Evolutionary conservation across 2,888 invertebrate species (phyloP), one percentile per base, ranked within the genome.

Genomic region (Scelioninae gen. 1): DNA sequence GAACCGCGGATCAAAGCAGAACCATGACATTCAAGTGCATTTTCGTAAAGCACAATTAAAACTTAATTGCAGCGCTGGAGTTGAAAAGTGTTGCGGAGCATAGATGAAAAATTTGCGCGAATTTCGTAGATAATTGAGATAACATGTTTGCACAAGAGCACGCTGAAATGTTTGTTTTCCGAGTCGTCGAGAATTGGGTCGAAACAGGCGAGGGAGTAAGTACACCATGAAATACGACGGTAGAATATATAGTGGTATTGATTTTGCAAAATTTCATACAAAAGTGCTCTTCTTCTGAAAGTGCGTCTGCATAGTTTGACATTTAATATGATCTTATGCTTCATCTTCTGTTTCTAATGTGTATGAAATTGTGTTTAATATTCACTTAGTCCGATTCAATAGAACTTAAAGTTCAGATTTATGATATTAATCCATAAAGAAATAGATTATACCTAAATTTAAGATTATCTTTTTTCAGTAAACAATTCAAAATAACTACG

Each of bases 151-250:
- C n/a, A 31, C 29, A 53, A 40, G 38, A 34, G n/a, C 10, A 15
- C 16, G 38, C 10, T 71, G 29, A 71, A 60, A 60, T 60, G 40
- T 72, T 62, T 51, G 60, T 72, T 72, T 72, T 62, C 43, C 55
- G 7, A 43, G 32, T 38, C 13, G 58, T 34, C 29, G 40, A 38
- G 69, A 77, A 77, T 77, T 69, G 55, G 77, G 69, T 69, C 69
- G 45, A 29, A 53, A 77, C 47, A 55, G 49, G 32, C 11, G 49
- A 65, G 58, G 58, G 47, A 65, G 32, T 40, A 43, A 62, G 68
- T 60, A 77, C 66, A 66, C 68, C 62, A 68, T 68, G 55, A 76
- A 66, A 75, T 51, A 60, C 76, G 76, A 43, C 51, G 55, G 45
- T 34, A 58, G 38, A 69, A 71, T 63, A 63, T 29, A 55, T 53